phyloP scores from a whole-genome alignment of 2,888 invertebrate species.

The Drosophila colorata region DNA sequence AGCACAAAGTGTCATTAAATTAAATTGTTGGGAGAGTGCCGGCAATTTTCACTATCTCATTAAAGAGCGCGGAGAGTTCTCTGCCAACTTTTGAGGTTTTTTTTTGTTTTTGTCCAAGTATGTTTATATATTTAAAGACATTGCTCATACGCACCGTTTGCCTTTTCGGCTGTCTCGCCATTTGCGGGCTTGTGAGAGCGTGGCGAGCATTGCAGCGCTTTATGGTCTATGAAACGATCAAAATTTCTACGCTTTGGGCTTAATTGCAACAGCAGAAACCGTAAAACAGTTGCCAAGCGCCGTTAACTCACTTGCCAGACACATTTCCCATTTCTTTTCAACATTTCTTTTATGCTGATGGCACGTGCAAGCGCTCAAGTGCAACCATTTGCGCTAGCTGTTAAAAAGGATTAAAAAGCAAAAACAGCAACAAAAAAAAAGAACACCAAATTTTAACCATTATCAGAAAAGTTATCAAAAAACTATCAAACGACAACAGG shows the following conservation, averaged over 20 bases:
- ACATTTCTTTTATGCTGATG: constrained; percentile 25
- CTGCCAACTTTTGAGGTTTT: not conserved
- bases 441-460: constrained; percentile 25
- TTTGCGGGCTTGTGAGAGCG: constrained; percentile 68
- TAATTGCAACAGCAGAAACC: constrained; percentile 68
- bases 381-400: constrained; percentile 37
- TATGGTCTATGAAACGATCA: constrained; percentile 76
- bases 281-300: constrained; percentile 75
- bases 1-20: constrained; percentile 22
- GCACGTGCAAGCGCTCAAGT: constrained; percentile 52
- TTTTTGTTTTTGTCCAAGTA: not conserved
- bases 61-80: not conserved
- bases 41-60: not conserved
- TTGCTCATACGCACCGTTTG: constrained; percentile 77
- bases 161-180: constrained; percentile 45
- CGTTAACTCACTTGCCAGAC: constrained; percentile 59
- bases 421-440: constrained; percentile 13
- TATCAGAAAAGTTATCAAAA: constrained; percentile 52
- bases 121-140: constrained; percentile 34
- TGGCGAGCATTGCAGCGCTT: constrained; percentile 57
- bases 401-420: constrained; percentile 35
- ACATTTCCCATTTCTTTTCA: constrained; percentile 26
- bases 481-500: not conserved
- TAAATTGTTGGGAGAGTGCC: not conserved
- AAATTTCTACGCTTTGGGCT: constrained; percentile 75